Percentiles rank a stretch among this genome's conserved stretches.
Conservation (phyloP, 1,140 invertebrate species). For the Drosophila nigromelanica region DNA sequence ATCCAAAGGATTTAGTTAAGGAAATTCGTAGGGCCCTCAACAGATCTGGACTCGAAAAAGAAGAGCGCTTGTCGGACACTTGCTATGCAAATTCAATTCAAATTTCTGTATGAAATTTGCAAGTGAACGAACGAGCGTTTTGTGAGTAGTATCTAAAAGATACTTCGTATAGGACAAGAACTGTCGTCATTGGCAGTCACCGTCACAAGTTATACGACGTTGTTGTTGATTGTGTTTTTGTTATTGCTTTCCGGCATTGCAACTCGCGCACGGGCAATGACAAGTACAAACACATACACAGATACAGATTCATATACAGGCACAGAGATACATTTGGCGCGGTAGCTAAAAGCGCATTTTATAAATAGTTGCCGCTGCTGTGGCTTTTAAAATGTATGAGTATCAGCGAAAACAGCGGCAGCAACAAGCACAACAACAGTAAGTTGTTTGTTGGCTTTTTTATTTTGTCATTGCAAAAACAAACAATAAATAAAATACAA, state of each 20-base stretch:
- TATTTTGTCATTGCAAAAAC: conserved; percentile 73
- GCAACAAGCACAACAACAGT: conserved; percentile 42
- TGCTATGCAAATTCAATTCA: conserved; percentile 78
- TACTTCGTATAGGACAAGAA: conserved; percentile 40
- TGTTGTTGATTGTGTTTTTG: conserved; percentile 26
- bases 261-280: conserved; percentile 54
- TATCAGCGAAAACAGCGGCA: background rate
- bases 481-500: conserved; percentile 58
- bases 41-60: background rate
- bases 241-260: conserved; percentile 77
- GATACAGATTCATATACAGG: conserved; percentile 16
- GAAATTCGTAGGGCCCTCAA: background rate
- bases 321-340: conserved; percentile 56
- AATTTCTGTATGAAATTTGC: conserved; percentile 48
- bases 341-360: conserved; percentile 73
- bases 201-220: conserved; percentile 65
- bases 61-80: conserved; percentile 39
- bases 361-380: conserved; percentile 75
- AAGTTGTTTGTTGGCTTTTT: conserved; percentile 75
- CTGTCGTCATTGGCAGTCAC: conserved; percentile 72
- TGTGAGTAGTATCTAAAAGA: conserved; percentile 66
- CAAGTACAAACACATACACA: conserved; percentile 19
- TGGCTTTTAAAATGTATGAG: conserved; percentile 59
- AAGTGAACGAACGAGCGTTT: conserved; percentile 35
- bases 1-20: conserved; percentile 50